Evolutionary conservation across 2,797 vertebrate genomes (phyloP).

Genomic region (Eleutherodactylus coqui): DNA sequence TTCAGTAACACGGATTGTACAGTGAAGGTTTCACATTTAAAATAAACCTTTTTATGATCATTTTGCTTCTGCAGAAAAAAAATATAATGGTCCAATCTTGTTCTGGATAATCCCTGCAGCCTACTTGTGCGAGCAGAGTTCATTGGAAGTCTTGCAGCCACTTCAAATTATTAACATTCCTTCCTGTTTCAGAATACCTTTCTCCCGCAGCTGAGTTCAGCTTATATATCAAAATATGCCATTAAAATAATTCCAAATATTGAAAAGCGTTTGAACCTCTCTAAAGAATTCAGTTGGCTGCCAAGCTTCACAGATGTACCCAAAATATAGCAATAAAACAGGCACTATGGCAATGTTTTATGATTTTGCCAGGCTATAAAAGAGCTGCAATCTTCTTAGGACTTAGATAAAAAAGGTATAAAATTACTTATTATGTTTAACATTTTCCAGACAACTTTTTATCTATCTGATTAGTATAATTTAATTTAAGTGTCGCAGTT

Average conservation of each 20-base stretch:
- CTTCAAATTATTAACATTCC: constrained; percentile 62
- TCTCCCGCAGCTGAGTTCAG: constrained; percentile 55
- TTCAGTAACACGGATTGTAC: not conserved
- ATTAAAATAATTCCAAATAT: constrained; percentile 63
- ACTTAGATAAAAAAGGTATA: constrained; percentile 65
- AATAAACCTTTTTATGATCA: constrained; percentile 54
- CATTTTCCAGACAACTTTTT: constrained; percentile 62
- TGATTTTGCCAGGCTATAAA: constrained; percentile 67
- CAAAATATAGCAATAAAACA: constrained; percentile 68
- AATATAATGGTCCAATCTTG: constrained; percentile 51
- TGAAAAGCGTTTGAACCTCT: constrained; percentile 59
- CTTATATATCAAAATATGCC: constrained; percentile 61
- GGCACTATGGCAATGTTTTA: constrained; percentile 67
- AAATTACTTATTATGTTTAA: constrained; percentile 66
- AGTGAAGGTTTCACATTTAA: constrained; percentile 7
- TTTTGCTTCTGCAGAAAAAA: constrained; percentile 46
- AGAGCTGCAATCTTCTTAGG: constrained; percentile 65
- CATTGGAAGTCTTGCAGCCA: constrained; percentile 55
- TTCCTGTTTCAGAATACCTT: constrained; percentile 61
- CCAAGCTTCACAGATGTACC: constrained; percentile 64
- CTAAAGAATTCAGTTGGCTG: constrained; percentile 63
- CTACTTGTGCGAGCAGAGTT: constrained; percentile 57
- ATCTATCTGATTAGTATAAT: constrained; percentile 60
- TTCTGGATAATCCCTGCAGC: constrained; percentile 54
- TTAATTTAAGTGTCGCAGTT: constrained; percentile 38